Percentiles rank a stretch among this genome's conserved stretches.
Conservation (phyloP, 1,140 invertebrate genomes). For the Neelides sp. region DNA sequence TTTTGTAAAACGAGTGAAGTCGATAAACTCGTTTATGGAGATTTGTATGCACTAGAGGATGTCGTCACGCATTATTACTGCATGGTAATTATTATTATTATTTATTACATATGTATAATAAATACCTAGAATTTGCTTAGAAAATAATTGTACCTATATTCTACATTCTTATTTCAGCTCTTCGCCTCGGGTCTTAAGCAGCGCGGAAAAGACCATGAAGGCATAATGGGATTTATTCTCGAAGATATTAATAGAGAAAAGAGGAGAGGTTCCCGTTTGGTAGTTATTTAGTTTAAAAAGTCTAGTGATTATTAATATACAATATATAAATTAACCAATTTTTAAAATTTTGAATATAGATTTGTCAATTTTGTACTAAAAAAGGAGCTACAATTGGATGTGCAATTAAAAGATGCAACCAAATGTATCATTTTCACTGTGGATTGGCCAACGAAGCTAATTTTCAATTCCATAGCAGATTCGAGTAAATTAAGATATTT, state of each 20-base stretch:
- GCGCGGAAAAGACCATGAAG: slow-evolving; percentile 45
- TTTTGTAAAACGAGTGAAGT: slow-evolving; percentile 40
- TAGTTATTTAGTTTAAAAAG: too few relatives aligned
- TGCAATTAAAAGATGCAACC: slow-evolving; percentile 41
- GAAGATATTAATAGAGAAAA: slow-evolving; percentile 48
- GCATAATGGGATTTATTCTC: slow-evolving; percentile 49
- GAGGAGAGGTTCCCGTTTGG: slow-evolving; percentile 42
- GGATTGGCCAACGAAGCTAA: slow-evolving; percentile 43
- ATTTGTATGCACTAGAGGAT: slow-evolving; percentile 38
- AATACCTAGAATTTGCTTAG: slow-evolving; percentile 11
- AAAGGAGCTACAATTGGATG: slow-evolving; percentile 51
- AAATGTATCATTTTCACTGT: slow-evolving; percentile 50
- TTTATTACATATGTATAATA: slow-evolving; percentile 12
- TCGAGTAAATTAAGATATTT: slow-evolving; percentile 38
- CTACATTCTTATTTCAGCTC: slow-evolving; percentile 38
- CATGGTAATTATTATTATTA: slow-evolving; percentile 36
- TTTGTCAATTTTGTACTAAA: slow-evolving; percentile 47
- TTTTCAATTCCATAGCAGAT: slow-evolving; percentile 48
- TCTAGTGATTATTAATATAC: too few relatives aligned
- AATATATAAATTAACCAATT: too few relatives aligned
- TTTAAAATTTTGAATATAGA: slow-evolving; percentile 37
- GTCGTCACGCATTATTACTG: slow-evolving; percentile 45
- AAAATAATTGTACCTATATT: background rate
- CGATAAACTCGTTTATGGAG: slow-evolving; percentile 43
- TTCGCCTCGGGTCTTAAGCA: slow-evolving; percentile 50